A percentile compares a stretch with the other conserved stretches of the same genome.
Evolutionary conservation across 1,140 invertebrate species (phyloP).

Genomic region (Bombus picipes): DNA sequence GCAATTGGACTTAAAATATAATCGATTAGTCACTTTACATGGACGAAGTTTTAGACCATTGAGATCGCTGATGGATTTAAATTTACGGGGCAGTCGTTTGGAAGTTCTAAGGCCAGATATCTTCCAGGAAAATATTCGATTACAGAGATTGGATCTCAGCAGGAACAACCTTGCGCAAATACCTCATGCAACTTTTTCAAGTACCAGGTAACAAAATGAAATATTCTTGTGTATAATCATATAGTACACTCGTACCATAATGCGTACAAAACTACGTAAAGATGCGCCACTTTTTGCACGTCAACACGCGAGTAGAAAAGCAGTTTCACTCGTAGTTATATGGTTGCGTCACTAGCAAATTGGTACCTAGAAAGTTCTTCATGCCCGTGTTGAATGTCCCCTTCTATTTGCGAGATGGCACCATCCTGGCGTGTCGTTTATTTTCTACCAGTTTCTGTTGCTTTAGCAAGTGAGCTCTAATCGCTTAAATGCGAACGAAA

Average conservation of each 20-base stretch:
- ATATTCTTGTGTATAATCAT: too few relatives aligned
- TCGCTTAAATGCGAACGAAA: background rate
- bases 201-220: conserved; percentile 80
- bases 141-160: conserved; percentile 89
- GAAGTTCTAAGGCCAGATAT: conserved; percentile 87
- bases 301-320: conserved; percentile 66
- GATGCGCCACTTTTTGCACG: background rate
- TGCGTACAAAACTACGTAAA: background rate
- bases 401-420: conserved; percentile 57
- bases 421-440: conserved; percentile 70
- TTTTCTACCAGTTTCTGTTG: conserved; percentile 26
- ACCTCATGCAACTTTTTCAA: conserved; percentile 85
- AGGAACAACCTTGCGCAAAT: conserved; percentile 90
- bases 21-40: conserved; percentile 87
- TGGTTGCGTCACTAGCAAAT: conserved; percentile 75
- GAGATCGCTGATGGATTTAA: conserved; percentile 86
- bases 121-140: conserved; percentile 85
- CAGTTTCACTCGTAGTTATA: conserved; percentile 75
- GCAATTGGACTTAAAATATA: conserved; percentile 89
- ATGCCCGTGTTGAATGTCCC: conserved; percentile 71
- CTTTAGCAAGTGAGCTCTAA: background rate
- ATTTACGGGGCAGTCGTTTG: conserved; percentile 89
- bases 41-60: conserved; percentile 87
- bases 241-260: background rate
- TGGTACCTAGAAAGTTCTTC: conserved; percentile 77